phyloP scores from a whole-genome alignment of 35 echinoderm and acorn worm genomes.

The Heliocidaris tuberculata region DNA sequence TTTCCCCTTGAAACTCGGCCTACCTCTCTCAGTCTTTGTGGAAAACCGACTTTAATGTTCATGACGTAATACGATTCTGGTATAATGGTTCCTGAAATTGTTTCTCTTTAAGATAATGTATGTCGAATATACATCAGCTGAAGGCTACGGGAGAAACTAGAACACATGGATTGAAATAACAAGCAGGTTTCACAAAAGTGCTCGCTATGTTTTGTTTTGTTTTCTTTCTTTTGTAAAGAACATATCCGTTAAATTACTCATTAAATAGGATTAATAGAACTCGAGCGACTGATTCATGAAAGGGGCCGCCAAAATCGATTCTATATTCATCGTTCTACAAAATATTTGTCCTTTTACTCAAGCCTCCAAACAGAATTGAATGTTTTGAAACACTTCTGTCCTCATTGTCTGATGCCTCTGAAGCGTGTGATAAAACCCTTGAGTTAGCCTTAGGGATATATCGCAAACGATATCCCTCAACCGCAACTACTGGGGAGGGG shows the following conservation, averaged over 20 bases:
- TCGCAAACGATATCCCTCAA: too few relatives aligned
- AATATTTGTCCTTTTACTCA: background rate
- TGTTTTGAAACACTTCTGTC: background rate
- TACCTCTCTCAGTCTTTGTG: background rate
- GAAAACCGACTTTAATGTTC: background rate
- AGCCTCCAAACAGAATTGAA: background rate
- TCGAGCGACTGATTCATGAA: background rate
- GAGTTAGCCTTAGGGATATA: background rate
- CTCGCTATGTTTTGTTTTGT: too few relatives aligned
- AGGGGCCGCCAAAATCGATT: background rate
- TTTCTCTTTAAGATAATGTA: background rate
- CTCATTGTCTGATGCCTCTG: background rate
- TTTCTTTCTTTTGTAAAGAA: too few relatives aligned
- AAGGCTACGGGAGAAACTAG: background rate
- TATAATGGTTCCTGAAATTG: background rate
- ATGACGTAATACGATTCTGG: conserved; percentile 1
- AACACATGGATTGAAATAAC: background rate
- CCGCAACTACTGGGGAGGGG: too few relatives aligned
- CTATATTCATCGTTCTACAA: background rate
- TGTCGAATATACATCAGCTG: background rate
- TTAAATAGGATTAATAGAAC: background rate
- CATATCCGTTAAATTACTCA: background rate
- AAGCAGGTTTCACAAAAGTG: background rate
- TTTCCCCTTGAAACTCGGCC: background rate
- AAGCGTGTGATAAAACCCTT: background rate